phyloP scores from a whole-genome alignment of 2,888 invertebrate genomes.

The Schizaphis graminum region DNA sequence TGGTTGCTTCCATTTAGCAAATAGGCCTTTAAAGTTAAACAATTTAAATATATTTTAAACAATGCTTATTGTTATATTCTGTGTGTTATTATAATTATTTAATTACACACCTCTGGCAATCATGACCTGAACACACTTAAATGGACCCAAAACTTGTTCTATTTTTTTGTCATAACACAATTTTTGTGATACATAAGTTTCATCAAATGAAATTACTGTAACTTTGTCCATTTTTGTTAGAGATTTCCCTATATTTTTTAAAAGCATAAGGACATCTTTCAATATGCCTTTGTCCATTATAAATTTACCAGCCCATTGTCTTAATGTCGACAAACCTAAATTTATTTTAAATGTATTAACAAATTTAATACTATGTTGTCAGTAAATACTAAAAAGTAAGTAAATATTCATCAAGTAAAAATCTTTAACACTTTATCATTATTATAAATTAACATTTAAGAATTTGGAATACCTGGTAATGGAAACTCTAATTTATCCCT shows the following conservation, averaged over 20 bases:
- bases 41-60: background rate
- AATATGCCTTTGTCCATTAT: too few relatives aligned
- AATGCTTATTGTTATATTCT: background rate
- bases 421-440: background rate
- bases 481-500: background rate
- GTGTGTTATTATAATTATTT: background rate
- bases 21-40: background rate
- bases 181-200: background rate
- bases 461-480: background rate
- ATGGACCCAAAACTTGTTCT: background rate
- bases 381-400: too few relatives aligned
- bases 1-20: slow-evolving; percentile 5
- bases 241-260: background rate
- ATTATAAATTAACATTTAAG: too few relatives aligned
- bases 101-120: background rate
- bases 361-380: too few relatives aligned
- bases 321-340: too few relatives aligned
- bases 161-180: background rate
- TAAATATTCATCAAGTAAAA: background rate
- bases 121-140: background rate
- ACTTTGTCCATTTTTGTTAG: background rate
- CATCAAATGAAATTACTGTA: background rate
- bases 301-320: too few relatives aligned
- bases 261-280: too few relatives aligned
- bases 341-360: too few relatives aligned